These are phyloP conservation scores for Frieseomelitta varia DNA, from an alignment of 1,140 invertebrate genomes.

Conservation along the genomic window DNA sequence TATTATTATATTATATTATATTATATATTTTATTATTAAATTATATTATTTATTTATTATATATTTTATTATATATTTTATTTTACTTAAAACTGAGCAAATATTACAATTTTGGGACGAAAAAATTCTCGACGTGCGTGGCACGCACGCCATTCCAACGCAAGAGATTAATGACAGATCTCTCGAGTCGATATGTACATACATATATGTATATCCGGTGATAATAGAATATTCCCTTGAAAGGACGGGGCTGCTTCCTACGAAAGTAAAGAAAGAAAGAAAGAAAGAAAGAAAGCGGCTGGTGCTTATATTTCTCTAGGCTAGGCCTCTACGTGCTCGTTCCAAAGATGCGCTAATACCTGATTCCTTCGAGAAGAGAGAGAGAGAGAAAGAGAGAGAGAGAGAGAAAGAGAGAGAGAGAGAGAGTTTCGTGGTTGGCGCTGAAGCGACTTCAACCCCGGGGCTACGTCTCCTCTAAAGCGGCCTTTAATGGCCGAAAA, in stretches of 20 bases:
- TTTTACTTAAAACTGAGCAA: too few species aligned
- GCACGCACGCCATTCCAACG: too few species aligned
- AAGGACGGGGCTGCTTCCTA: not conserved
- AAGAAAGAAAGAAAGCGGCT: not conserved
- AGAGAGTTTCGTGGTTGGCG: slow-evolving; percentile 1
- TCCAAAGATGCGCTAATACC: slow-evolving; percentile 23
- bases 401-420: too few species aligned
- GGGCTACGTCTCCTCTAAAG: slow-evolving; percentile 22
- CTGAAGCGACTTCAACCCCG: slow-evolving; percentile 13
- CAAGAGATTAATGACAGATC: too few species aligned
- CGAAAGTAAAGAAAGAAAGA: not conserved
- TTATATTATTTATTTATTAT: too few species aligned
- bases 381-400: too few species aligned
- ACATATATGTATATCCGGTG: not conserved
- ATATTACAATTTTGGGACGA: too few species aligned
- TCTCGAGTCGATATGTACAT: not conserved
- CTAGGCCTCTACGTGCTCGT: not conserved
- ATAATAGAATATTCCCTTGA: slow-evolving; percentile 1
- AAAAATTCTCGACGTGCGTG: too few species aligned
- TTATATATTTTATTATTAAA: too few species aligned
- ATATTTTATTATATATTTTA: too few species aligned
- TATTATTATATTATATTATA: too few species aligned
- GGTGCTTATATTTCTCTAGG: slow-evolving; percentile 14
- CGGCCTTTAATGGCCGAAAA: slow-evolving; percentile 8
- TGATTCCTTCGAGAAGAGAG: slow-evolving; percentile 6